Conservation (phyloP, 2,888 invertebrate species). For the Drosophila tripunctata region DNA sequence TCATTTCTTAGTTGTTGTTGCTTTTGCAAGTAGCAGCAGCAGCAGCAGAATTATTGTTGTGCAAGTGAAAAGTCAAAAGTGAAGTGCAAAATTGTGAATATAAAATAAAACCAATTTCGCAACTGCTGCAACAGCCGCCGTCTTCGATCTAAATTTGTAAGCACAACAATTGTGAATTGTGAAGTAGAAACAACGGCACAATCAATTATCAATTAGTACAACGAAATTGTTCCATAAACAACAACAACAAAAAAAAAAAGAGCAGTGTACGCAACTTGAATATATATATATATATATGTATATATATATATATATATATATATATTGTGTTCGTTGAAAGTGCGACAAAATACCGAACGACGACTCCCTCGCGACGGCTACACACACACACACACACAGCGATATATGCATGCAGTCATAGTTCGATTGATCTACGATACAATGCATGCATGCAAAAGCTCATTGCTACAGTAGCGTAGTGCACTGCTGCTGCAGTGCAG, state of each 20-base stretch:
- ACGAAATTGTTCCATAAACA: conserved; percentile 35
- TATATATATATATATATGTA: conserved; percentile 1
- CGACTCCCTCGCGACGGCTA: conserved; percentile 32
- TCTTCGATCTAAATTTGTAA: conserved; percentile 40
- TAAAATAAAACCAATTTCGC: conserved; percentile 32
- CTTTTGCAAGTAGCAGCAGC: no score
- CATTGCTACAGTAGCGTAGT: no score
- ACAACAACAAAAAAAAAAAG: no score
- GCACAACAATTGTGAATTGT: conserved; percentile 37
- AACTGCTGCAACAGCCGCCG: conserved; percentile 14
- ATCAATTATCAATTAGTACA: conserved; percentile 28
- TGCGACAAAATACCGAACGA: conserved; percentile 25
- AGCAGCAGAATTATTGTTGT: conserved; percentile 19
- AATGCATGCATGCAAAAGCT: conserved; percentile 10
- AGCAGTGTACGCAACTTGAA: conserved; percentile 24
- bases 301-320: conserved; percentile 17
- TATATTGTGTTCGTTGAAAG: conserved; percentile 27
- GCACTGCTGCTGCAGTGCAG: no score
- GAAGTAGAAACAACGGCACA: conserved; percentile 31
- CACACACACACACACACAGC: background rate
- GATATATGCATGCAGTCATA: background rate
- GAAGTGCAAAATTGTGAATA: conserved; percentile 36
- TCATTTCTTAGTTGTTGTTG: conserved; percentile 20
- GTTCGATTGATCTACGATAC: conserved; percentile 25
- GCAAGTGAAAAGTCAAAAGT: conserved; percentile 32